Evolutionary conservation across 2,113 vertebrate genomes (phyloP).

Genomic region (Pelusios castaneus): DNA sequence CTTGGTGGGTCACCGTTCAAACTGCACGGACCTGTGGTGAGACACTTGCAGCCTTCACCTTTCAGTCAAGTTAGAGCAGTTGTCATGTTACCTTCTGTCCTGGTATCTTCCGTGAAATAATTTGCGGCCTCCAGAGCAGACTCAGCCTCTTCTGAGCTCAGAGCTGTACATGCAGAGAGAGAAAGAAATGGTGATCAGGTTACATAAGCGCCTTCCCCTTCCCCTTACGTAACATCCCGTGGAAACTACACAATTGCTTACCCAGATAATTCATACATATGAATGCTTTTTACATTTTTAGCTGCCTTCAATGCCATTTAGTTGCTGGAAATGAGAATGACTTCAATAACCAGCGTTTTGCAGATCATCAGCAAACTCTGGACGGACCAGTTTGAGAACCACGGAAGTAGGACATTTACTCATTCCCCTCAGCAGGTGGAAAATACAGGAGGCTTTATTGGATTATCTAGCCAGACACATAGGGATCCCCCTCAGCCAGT

Average conservation of each 20-base stretch:
- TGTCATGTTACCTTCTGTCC: constrained; percentile 80
- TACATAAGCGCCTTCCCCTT: too few relatives aligned
- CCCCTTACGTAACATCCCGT: not conserved
- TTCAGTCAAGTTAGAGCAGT: not conserved
- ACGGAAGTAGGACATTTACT: not conserved
- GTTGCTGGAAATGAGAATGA: not conserved
- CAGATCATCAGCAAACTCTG: not conserved
- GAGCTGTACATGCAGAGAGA: constrained; percentile 76
- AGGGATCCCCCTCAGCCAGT: not conserved
- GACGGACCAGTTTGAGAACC: not conserved
- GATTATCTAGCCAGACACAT: not conserved
- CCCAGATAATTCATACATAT: too few relatives aligned
- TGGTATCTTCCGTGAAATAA: constrained; percentile 89
- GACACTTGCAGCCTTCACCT: not conserved
- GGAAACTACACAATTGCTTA: not conserved
- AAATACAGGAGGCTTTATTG: not conserved
- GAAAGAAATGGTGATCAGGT: not conserved
- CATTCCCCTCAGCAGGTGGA: not conserved
- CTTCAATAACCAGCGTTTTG: too few relatives aligned
- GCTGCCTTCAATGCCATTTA: not conserved
- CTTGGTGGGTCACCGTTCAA: not conserved
- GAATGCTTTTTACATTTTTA: not conserved
- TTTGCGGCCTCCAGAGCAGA: constrained; percentile 92
- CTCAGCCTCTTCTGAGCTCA: constrained; percentile 91
- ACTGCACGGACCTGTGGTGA: not conserved